phyloP scores from a whole-genome alignment of 2,888 invertebrate species.

The Gymnocheta viridis region DNA sequence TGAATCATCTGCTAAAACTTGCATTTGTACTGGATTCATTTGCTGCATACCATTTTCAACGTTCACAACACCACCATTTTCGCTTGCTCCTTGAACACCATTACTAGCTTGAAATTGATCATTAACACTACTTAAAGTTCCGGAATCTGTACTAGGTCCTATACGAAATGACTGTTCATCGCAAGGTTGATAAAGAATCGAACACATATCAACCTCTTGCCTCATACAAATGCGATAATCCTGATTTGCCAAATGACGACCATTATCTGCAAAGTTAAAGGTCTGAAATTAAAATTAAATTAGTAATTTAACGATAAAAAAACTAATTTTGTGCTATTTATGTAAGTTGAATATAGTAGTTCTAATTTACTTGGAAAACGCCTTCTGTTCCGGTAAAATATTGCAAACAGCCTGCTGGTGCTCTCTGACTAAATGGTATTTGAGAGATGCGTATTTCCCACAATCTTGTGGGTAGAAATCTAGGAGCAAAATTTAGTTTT shows the following conservation, averaged over 20 bases:
- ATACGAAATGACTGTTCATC: constrained; percentile 90
- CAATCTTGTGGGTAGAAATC: constrained; percentile 86
- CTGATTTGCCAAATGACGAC: constrained; percentile 90
- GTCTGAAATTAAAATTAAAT: constrained; percentile 82
- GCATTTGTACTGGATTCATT: constrained; percentile 40
- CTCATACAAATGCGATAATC: constrained; percentile 90
- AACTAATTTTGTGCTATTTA: not conserved
- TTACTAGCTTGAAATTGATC: not conserved
- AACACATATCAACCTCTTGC: constrained; percentile 87
- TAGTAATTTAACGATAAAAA: not conserved
- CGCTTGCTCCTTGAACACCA: constrained; percentile 36
- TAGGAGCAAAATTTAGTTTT: constrained; percentile 84
- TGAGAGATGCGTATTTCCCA: constrained; percentile 91
- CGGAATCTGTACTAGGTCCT: constrained; percentile 80
- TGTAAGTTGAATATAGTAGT: not conserved
- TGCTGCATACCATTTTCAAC: constrained; percentile 40
- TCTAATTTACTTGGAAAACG: constrained; percentile 77
- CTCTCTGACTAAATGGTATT: constrained; percentile 89
- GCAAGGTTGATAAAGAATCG: constrained; percentile 89
- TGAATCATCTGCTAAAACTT: constrained; percentile 51
- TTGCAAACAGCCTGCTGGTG: constrained; percentile 90
- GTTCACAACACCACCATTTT: constrained; percentile 26
- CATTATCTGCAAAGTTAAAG: constrained; percentile 92
- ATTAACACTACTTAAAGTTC: constrained; percentile 10
- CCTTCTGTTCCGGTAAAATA: constrained; percentile 86